Percentiles rank a stretch among this genome's conserved stretches.
These are phyloP conservation scores for Argyra leucocephala DNA, from an alignment of 2,888 invertebrate species.

Conservation along the genomic window DNA sequence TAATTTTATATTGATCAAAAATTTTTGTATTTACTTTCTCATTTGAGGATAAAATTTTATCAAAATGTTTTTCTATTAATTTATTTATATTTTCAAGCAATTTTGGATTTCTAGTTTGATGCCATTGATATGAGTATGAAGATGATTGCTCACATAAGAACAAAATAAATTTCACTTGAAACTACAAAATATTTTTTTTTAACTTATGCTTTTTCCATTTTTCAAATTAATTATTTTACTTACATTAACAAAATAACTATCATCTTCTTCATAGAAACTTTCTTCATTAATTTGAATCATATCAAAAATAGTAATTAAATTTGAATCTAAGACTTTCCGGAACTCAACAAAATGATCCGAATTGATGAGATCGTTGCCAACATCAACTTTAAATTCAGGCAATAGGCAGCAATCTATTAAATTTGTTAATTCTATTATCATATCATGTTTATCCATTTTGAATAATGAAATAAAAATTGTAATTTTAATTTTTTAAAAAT, in stretches of 20 bases:
- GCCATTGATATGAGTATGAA: not conserved
- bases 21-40: not conserved
- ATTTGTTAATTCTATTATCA: not conserved
- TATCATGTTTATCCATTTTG: not conserved
- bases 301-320: constrained; percentile 13
- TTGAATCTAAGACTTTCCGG: constrained; percentile 8
- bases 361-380: not conserved
- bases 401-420: constrained; percentile 8
- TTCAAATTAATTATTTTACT: too few species aligned
- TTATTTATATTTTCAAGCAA: not conserved
- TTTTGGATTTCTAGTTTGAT: constrained; percentile 9
- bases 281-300: constrained; percentile 7
- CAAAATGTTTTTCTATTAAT: constrained; percentile 11
- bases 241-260: not conserved
- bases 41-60: constrained; percentile 8
- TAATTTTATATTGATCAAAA: constrained; percentile 12
- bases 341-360: constrained; percentile 13
- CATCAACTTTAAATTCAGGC: constrained; percentile 11
- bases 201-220: not conserved
- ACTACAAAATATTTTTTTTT: not conserved
- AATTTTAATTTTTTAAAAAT: too few species aligned
- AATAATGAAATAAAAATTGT: too few species aligned
- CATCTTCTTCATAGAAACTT: not conserved
- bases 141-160: constrained; percentile 15
- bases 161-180: constrained; percentile 9